Conservation (phyloP, 2,113 vertebrate species). For the Ammodytes marinus region DNA sequence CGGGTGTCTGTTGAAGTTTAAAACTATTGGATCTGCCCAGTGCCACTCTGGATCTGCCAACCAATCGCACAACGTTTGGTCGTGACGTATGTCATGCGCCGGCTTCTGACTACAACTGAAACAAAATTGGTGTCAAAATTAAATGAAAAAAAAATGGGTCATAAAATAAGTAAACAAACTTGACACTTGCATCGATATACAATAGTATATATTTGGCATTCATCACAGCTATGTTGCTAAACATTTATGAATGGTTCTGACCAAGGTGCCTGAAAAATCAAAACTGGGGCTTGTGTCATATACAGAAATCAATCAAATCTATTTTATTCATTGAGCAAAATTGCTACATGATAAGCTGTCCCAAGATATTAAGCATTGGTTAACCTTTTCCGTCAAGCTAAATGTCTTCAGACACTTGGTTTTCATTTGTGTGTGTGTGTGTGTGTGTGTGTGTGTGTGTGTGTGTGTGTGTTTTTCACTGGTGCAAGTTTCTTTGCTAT, state of each 20-base stretch:
- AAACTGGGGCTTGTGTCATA: conserved; percentile 12
- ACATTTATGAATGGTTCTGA: neutral
- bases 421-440: conserved; percentile 2
- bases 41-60: too few relatives aligned
- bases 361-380: conserved; percentile 58
- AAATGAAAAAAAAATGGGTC: too few relatives aligned
- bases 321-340: conserved; percentile 52
- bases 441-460: too few relatives aligned
- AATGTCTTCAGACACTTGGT: conserved; percentile 31
- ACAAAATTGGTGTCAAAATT: too few relatives aligned
- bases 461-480: too few relatives aligned
- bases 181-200: too few relatives aligned
- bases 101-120: too few relatives aligned
- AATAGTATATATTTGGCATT: conserved; percentile 5
- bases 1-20: too few relatives aligned
- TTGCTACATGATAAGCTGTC: conserved; percentile 69
- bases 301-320: conserved; percentile 58
- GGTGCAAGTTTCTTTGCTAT: neutral
- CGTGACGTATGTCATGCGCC: too few relatives aligned
- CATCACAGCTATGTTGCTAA: neutral
- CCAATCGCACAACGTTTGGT: too few relatives aligned
- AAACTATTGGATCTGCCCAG: too few relatives aligned
- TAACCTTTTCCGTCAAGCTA: conserved; percentile 57
- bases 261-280: conserved; percentile 11
- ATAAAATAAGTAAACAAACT: too few relatives aligned